phyloP scores from a whole-genome alignment of 2,888 invertebrate genomes.

The Cerastoderma edule region DNA sequence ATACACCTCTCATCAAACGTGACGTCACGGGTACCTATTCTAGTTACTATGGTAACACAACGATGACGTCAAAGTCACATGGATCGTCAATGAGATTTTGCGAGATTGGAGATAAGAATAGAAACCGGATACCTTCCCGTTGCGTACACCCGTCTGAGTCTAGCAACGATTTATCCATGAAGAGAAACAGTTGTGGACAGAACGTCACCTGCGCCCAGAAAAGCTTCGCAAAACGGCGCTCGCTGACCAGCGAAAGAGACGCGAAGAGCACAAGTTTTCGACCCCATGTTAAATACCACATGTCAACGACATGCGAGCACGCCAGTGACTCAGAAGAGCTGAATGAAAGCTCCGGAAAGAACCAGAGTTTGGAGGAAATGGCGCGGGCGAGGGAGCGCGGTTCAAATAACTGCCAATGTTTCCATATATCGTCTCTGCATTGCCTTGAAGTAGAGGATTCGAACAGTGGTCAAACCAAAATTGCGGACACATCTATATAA shows the following conservation, averaged over 20 bases:
- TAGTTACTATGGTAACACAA: slow-evolving; percentile 30
- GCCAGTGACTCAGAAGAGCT: background rate
- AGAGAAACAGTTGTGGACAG: background rate
- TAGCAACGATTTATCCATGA: background rate
- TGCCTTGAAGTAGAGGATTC: slow-evolving; percentile 7
- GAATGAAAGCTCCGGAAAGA: background rate
- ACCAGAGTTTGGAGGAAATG: slow-evolving; percentile 11
- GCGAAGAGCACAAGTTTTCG: background rate
- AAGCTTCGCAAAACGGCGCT: background rate
- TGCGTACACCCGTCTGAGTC: background rate
- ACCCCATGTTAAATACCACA: slow-evolving; percentile 13
- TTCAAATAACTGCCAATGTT: slow-evolving; percentile 5
- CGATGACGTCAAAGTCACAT: slow-evolving; percentile 13
- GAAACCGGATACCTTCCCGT: background rate
- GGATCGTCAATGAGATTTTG: slow-evolving; percentile 12
- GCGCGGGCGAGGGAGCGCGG: slow-evolving; percentile 3
- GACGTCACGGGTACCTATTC: slow-evolving; percentile 26
- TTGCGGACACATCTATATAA: slow-evolving; percentile 11
- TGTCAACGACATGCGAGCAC: background rate
- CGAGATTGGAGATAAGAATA: background rate
- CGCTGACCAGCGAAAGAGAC: background rate
- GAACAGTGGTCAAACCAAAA: background rate
- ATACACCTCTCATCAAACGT: slow-evolving; percentile 15
- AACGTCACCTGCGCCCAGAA: background rate
- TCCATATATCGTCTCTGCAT: background rate